Evolutionary conservation across 2,113 vertebrate species (phyloP).

Genomic region (Poicephalus gulielmi): DNA sequence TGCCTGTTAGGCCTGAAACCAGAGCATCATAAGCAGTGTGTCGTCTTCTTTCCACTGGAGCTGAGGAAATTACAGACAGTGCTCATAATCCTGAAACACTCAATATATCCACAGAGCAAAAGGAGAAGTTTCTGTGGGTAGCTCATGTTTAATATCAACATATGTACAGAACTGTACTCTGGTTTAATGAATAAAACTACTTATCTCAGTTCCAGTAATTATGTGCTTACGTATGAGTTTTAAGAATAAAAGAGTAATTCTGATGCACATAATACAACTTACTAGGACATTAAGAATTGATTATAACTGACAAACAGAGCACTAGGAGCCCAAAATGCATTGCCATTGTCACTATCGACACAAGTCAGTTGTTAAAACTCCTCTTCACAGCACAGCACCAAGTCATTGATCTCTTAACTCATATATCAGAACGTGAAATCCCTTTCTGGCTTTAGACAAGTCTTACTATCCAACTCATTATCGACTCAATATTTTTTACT

Average conservation of each 20-base stretch:
- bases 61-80: not conserved
- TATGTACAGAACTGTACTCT: not conserved
- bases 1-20: not conserved
- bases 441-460: not conserved
- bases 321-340: not conserved
- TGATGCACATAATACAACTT: not conserved
- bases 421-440: not conserved
- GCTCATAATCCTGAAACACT: not conserved
- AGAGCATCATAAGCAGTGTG: not conserved
- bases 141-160: not conserved
- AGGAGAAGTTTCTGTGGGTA: not conserved
- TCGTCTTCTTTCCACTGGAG: not conserved
- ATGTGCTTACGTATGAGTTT: not conserved
- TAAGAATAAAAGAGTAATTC: not conserved
- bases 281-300: not conserved
- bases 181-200: not conserved
- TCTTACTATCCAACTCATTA: not conserved
- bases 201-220: not conserved
- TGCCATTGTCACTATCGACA: rapidly evolving
- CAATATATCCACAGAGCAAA: not conserved
- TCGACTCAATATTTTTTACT: not conserved
- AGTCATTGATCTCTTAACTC: not conserved
- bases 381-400: not conserved
- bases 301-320: not conserved
- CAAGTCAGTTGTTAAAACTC: not conserved